Conservation (phyloP, 2,113 vertebrate genomes). For the Burhinus bistriatus region DNA sequence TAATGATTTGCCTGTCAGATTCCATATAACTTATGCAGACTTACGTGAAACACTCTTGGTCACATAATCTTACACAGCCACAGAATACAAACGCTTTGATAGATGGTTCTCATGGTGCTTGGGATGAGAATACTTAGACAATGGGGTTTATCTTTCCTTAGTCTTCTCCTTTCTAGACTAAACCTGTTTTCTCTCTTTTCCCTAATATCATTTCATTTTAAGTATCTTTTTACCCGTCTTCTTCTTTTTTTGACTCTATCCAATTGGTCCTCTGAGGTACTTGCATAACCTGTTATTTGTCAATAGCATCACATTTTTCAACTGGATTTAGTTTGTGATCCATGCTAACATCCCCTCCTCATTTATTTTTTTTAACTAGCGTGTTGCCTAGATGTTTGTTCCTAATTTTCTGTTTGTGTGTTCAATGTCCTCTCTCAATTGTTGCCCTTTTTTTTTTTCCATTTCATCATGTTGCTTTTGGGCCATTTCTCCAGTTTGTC, state of each 20-base stretch:
- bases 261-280: not conserved
- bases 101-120: not conserved
- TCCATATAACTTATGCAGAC: not conserved
- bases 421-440: not conserved
- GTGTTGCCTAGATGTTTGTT: not conserved
- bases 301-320: slow-evolving; percentile 18
- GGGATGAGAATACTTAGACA: not conserved
- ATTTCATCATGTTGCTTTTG: not conserved
- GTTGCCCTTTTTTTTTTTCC: not conserved
- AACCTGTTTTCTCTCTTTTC: not conserved
- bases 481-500: not conserved
- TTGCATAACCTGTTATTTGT: not conserved
- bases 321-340: not conserved
- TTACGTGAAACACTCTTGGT: not conserved
- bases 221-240: not conserved
- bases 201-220: not conserved
- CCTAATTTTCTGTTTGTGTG: slow-evolving; percentile 10
- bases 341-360: not conserved
- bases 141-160: not conserved
- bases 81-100: not conserved
- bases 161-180: not conserved
- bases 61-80: not conserved
- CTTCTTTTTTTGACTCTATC: not conserved
- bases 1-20: not conserved
- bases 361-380: not conserved